Base-by-base conservation (phyloP, 1,140 invertebrate species). In the Tetragnatha versicolor region DNA sequence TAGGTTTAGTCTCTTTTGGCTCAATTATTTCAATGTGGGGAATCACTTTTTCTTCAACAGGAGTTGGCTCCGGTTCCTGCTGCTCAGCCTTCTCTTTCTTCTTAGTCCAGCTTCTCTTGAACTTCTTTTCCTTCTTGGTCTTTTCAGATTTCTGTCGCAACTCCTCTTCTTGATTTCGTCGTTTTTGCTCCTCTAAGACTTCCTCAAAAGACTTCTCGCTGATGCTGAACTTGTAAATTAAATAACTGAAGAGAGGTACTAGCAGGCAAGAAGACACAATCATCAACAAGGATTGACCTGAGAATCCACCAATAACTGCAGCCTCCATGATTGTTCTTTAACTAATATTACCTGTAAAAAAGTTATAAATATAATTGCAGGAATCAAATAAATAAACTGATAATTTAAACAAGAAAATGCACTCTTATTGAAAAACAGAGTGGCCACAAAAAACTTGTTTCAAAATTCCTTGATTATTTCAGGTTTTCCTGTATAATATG, bases 121-220 rank as follows among this genome's bases (percentile, higher is more conserved):
- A 68, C 45, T 68, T 65, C 20, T 79, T 79, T 29, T 79, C 78
- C n/a, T 79, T 79, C 17, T 79, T 79, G n/a, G 2, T 6, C 17
- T 79, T 79, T 35, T 79, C 55, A 0, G 39, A 39, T 22, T 79
- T 79, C 4, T 53, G 58, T 10, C 42, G 58, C 27, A 55, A 14
- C 20, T 63, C 78, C 14, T 79, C 78, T 65, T 79, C 66, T 22
- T 47, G 25, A 14, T 33, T 79, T 25, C 78, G 78, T 33, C 68
- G 17, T 33, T 73, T 79, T 60, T 79, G 78, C 47, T 79, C 78
- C 33, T 79, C 66, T 12, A 79, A 61, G 6, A 53, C 78, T 42
- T 79, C 78, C 35, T 79, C 78, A 53, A 79, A 79, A 31, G 78
- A 72, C 33, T 72, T 79, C 35, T 79, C 78, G 25, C 35, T 35